Evolutionary conservation across 2,888 invertebrate genomes (phyloP).

Genomic region (Mythimna vitellina): DNA sequence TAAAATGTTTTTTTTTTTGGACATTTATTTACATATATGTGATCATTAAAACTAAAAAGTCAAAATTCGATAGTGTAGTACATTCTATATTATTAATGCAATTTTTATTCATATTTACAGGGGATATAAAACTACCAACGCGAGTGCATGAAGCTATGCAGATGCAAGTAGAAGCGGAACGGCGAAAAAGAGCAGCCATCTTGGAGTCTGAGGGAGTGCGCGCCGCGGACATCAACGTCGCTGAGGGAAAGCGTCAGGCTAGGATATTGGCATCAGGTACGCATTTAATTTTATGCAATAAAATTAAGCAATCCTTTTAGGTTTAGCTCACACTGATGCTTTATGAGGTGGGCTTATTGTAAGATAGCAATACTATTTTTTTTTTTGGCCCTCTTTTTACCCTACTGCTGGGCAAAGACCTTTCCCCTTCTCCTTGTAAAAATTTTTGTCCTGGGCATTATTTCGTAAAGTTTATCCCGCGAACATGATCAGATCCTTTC

Average conservation of each 20-base stretch:
- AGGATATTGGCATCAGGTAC: conserved; percentile 97
- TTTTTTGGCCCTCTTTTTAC: neutral
- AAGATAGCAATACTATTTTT: too few relatives aligned
- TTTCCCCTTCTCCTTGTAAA: neutral
- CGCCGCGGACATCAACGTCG: conserved; percentile 98
- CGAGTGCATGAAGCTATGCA: conserved; percentile 99
- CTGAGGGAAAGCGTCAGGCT: conserved; percentile 98
- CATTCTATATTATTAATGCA: neutral
- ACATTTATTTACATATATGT: neutral
- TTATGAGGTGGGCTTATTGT: too few relatives aligned
- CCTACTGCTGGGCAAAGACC: too few relatives aligned
- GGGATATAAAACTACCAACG: conserved; percentile 96
- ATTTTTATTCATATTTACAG: conserved; percentile 82
- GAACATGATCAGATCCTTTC: neutral
- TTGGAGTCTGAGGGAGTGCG: conserved; percentile 98
- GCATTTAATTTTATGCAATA: neutral
- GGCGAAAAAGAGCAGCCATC: conserved; percentile 98
- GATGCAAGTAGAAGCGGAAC: conserved; percentile 99
- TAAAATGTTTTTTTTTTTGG: neutral
- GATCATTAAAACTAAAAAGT: neutral
- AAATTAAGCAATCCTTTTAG: too few relatives aligned
- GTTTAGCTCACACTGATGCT: too few relatives aligned
- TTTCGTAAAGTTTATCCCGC: neutral
- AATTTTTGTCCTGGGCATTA: neutral
- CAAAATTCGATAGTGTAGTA: neutral